phyloP scores from a whole-genome alignment of 2,888 invertebrate species.

The Polia nebulosa region DNA sequence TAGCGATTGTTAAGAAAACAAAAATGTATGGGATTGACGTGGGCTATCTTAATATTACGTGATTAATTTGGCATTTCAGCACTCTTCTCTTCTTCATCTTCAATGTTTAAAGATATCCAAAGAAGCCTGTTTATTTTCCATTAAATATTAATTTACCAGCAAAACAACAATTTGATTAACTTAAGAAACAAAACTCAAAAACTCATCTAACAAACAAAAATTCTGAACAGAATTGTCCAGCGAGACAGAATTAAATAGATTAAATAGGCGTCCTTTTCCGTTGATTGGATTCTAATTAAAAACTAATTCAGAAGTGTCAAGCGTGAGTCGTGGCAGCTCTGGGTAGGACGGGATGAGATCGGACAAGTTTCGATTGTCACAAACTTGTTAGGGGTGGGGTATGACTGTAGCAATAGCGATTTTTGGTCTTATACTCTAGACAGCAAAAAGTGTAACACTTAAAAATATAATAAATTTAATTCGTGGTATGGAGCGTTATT shows the following conservation, averaged over 20 bases:
- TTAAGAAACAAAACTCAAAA: conserved; percentile 4
- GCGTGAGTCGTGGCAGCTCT: conserved; percentile 24
- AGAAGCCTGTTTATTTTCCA: background rate
- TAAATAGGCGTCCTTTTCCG: conserved; percentile 23
- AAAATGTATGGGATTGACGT: too few relatives aligned
- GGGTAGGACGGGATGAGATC: conserved; percentile 17
- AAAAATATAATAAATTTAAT: too few relatives aligned
- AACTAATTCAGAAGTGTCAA: conserved; percentile 51
- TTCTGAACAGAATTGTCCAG: background rate
- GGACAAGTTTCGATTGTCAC: conserved; percentile 50
- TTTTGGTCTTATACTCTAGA: too few relatives aligned
- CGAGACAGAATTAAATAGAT: conserved; percentile 16
- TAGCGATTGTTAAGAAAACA: too few relatives aligned
- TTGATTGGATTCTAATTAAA: conserved; percentile 58
- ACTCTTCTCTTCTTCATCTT: too few relatives aligned
- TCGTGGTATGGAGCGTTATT: too few relatives aligned
- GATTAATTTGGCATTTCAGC: too few relatives aligned
- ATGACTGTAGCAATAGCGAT: conserved; percentile 23
- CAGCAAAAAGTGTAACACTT: too few relatives aligned
- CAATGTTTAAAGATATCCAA: too few relatives aligned
- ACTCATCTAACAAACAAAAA: conserved; percentile 14
- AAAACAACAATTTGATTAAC: too few relatives aligned
- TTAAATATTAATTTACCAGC: too few relatives aligned
- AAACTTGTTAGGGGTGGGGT: conserved; percentile 24
- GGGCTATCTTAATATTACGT: too few relatives aligned